Percentiles rank a stretch among this genome's conserved stretches.
phyloP scores from a whole-genome alignment of 2,797 vertebrate species.

The Hybognathus amarus region DNA sequence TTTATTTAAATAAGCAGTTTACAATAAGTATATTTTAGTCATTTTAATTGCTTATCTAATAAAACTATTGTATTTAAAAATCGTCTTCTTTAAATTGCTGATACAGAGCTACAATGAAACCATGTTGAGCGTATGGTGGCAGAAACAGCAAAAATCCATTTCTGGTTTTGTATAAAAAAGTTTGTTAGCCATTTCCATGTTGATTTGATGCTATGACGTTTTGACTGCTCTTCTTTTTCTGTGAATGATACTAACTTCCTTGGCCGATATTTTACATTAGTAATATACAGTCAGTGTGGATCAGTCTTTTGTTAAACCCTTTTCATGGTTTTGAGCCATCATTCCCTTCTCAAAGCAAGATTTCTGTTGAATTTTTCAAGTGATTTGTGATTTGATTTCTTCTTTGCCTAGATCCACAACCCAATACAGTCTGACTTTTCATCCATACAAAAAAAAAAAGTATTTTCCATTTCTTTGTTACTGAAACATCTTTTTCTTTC shows the following conservation, averaged over 20 bases:
- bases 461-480: background rate
- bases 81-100: background rate
- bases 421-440: background rate
- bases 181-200: constrained; percentile 10
- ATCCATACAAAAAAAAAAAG: constrained; percentile 4
- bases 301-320: constrained; percentile 27
- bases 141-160: constrained; percentile 19
- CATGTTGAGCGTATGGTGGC: constrained; percentile 20
- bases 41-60: background rate
- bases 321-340: constrained; percentile 40
- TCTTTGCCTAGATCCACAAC: constrained; percentile 37
- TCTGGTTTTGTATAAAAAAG: background rate
- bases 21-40: background rate
- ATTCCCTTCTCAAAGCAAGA: constrained; percentile 25
- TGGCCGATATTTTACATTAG: background rate
- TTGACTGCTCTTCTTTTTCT: constrained; percentile 4
- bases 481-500: constrained; percentile 30
- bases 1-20: background rate
- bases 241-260: constrained; percentile 3
- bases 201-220: background rate
- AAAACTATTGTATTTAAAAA: background rate
- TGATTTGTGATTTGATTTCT: constrained; percentile 28
- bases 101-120: background rate
- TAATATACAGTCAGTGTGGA: background rate
- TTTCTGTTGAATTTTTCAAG: constrained; percentile 28